Evolutionary conservation across 2,113 vertebrate species (phyloP).

Genomic region (Cheirogaleus medius): DNA sequence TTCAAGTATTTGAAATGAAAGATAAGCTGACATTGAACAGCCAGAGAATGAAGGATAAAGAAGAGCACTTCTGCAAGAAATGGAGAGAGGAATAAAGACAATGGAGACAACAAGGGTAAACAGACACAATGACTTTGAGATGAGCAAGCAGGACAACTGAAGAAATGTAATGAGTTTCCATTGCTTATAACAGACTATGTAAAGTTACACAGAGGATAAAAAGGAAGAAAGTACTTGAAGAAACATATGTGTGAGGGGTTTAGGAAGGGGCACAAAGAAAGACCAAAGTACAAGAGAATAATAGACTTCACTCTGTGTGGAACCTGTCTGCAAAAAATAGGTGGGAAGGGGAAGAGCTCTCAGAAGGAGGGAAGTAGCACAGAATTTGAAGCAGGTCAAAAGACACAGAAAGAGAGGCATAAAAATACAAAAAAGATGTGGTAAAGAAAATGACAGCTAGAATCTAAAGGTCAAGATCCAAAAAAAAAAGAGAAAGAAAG

Average conservation of each 20-base stretch:
- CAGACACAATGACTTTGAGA: neutral
- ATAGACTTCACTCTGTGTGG: neutral
- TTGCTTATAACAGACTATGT: neutral
- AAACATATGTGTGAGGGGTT: neutral
- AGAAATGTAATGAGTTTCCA: neutral
- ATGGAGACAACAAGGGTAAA: neutral
- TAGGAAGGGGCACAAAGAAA: neutral
- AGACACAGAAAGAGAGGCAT: neutral
- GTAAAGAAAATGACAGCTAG: neutral
- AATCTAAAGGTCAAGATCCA: conserved; percentile 26
- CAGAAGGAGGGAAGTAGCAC: neutral
- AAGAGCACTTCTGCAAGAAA: neutral
- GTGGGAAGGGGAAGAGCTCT: neutral
- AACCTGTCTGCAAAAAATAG: neutral
- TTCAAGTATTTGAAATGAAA: neutral
- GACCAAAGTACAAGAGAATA: neutral
- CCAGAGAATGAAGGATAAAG: neutral
- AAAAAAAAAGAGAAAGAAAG: neutral
- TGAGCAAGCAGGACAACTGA: neutral
- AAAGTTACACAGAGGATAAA: conserved; percentile 9
- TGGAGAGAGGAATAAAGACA: neutral
- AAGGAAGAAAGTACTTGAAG: neutral
- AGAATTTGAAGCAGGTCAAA: neutral
- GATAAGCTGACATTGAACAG: neutral
- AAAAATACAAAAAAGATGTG: neutral